phyloP scores from a whole-genome alignment of 64 coral and sea anemone species.

The Montipora efflorescens region DNA sequence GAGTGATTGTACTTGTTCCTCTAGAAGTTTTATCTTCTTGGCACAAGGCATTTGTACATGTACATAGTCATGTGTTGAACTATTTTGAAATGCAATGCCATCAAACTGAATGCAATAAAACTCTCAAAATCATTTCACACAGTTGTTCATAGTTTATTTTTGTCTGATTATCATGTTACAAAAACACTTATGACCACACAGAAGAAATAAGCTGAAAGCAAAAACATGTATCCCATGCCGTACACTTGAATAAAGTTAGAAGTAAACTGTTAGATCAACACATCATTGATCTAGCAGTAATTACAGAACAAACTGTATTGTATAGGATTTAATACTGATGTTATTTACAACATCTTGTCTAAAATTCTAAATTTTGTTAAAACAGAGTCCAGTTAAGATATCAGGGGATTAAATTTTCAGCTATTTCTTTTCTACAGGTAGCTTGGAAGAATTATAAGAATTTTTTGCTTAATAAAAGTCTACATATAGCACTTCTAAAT shows the following conservation, averaged over 20 bases:
- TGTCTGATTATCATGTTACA: not conserved
- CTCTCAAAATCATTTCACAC: not conserved
- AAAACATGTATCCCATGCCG: too few species aligned
- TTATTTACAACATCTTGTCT: not conserved
- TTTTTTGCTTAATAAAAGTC: too few species aligned
- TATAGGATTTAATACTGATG: not conserved
- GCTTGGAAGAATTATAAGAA: too few species aligned
- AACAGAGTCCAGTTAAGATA: too few species aligned
- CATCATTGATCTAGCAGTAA: not conserved
- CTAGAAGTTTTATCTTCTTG: too few species aligned
- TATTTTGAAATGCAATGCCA: not conserved
- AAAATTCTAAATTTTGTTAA: not conserved
- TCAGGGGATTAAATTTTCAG: too few species aligned
- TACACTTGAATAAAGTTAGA: not conserved
- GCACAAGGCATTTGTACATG: not conserved
- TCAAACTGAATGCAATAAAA: not conserved
- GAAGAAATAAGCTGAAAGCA: too few species aligned
- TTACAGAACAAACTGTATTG: not conserved
- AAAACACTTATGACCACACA: too few species aligned
- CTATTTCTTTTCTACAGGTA: too few species aligned
- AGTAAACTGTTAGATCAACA: not conserved
- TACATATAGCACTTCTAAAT: too few species aligned
- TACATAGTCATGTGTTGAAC: not conserved
- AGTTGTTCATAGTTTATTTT: not conserved
- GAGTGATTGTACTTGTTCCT: too few species aligned